A percentile compares a stretch with the other conserved stretches of the same genome.
phyloP scores from a whole-genome alignment of 1,140 invertebrate genomes.

The Neocloeon triangulifer region DNA sequence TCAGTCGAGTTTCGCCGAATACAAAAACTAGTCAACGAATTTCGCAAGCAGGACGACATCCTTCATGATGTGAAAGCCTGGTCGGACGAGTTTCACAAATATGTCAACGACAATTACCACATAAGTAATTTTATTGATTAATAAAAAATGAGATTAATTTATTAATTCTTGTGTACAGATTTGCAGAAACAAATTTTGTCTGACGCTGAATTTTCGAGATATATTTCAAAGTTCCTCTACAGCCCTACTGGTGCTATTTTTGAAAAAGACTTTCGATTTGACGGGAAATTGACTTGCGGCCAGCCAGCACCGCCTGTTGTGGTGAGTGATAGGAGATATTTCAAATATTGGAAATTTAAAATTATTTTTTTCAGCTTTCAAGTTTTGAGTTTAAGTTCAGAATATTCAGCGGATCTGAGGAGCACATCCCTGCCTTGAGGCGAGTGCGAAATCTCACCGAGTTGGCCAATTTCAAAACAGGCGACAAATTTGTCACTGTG shows the following conservation, averaged over 20 bases:
- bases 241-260: conserved; percentile 40
- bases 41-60: conserved; percentile 26
- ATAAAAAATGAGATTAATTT: too few species aligned
- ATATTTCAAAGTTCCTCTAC: conserved; percentile 44
- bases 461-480: conserved; percentile 26
- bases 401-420: conserved; percentile 29
- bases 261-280: conserved; percentile 41
- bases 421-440: conserved; percentile 56
- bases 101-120: conserved; percentile 23
- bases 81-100: conserved; percentile 38
- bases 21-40: conserved; percentile 22
- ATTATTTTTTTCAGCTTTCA: conserved; percentile 21
- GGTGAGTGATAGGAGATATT: conserved; percentile 15
- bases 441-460: conserved; percentile 27
- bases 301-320: conserved; percentile 24
- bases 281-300: conserved; percentile 32
- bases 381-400: conserved; percentile 35
- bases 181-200: conserved; percentile 21
- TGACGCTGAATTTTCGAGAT: conserved; percentile 27
- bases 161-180: conserved; percentile 18
- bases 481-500: conserved; percentile 32
- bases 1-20: conserved; percentile 33
- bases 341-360: too few species aligned
- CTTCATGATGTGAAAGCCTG: conserved; percentile 32
- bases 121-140: conserved; percentile 17